Conservation (phyloP, 1,140 invertebrate genomes). For the Pseudomyrmex gracilis region DNA sequence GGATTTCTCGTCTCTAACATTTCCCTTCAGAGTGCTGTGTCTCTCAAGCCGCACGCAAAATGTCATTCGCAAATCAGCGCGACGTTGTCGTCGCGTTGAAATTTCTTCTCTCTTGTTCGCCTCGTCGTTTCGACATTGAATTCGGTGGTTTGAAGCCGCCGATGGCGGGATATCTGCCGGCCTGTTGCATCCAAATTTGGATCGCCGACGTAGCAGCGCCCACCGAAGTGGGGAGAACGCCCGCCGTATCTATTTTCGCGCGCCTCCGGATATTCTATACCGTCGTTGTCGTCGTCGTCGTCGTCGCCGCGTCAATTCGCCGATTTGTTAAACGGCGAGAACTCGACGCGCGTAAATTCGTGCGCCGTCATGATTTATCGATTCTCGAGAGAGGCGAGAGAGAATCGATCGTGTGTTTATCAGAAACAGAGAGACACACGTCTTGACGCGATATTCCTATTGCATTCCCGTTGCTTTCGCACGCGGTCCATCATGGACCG, state of each 20-base stretch:
- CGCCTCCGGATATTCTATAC: slow-evolving; percentile 81
- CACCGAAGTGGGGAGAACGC: slow-evolving; percentile 73
- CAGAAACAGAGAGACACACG: neutral
- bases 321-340: slow-evolving; percentile 17
- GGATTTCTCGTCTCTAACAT: too few species aligned
- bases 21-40: neutral
- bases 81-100: neutral
- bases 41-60: neutral
- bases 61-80: neutral
- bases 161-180: slow-evolving; percentile 56
- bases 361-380: slow-evolving; percentile 11
- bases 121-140: slow-evolving; percentile 61
- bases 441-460: neutral
- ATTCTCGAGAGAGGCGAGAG: neutral
- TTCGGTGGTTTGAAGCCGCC: slow-evolving; percentile 10
- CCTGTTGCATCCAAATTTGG: slow-evolving; percentile 84
- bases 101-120: slow-evolving; percentile 32
- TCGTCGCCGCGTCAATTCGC: slow-evolving; percentile 25
- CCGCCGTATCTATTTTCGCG: slow-evolving; percentile 82
- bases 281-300: slow-evolving; percentile 57
- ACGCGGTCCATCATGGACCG: neutral
- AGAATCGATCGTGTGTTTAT: slow-evolving; percentile 30
- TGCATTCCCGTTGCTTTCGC: neutral
- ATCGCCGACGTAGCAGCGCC: slow-evolving; percentile 71
- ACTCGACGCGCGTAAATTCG: slow-evolving; percentile 19